Conservation (phyloP, 2,113 vertebrate genomes). For the human region DNA sequence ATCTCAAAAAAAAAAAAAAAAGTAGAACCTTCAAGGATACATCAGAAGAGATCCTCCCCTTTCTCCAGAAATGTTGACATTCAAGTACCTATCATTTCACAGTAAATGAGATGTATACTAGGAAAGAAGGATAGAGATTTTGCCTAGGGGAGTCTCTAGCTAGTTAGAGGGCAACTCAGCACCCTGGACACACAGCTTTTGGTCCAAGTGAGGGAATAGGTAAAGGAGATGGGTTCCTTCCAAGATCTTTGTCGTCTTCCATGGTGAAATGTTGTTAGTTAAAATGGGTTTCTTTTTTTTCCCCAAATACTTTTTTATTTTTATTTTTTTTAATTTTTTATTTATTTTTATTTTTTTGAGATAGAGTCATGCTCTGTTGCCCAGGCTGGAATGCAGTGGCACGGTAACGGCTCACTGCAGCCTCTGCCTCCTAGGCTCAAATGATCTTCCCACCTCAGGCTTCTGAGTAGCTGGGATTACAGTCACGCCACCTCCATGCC, state of each 20-base stretch:
- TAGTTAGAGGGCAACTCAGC: neutral
- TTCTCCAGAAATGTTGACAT: neutral
- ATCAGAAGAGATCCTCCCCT: neutral
- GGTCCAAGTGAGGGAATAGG: neutral
- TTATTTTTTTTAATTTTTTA: too few relatives aligned
- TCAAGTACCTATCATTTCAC: neutral
- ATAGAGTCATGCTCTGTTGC: too few relatives aligned
- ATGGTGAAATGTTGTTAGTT: neutral
- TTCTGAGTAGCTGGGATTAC: too few relatives aligned
- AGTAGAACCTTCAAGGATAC: neutral
- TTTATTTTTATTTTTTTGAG: too few relatives aligned
- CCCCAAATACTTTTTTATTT: neutral
- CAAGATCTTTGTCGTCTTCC: neutral
- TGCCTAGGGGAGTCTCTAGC: too few relatives aligned
- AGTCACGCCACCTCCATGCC: too few relatives aligned
- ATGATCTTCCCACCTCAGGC: too few relatives aligned
- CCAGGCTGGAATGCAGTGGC: too few relatives aligned
- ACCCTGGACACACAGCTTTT: neutral
- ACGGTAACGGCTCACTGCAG: too few relatives aligned
- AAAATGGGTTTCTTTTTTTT: neutral
- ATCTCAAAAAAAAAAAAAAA: neutral
- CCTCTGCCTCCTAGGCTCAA: too few relatives aligned
- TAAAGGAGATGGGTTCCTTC: neutral
- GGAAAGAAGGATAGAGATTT: neutral
- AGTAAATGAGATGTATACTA: neutral